Base-by-base conservation (phyloP, 2,888 invertebrate species). In the Spilarctia lutea region DNA sequence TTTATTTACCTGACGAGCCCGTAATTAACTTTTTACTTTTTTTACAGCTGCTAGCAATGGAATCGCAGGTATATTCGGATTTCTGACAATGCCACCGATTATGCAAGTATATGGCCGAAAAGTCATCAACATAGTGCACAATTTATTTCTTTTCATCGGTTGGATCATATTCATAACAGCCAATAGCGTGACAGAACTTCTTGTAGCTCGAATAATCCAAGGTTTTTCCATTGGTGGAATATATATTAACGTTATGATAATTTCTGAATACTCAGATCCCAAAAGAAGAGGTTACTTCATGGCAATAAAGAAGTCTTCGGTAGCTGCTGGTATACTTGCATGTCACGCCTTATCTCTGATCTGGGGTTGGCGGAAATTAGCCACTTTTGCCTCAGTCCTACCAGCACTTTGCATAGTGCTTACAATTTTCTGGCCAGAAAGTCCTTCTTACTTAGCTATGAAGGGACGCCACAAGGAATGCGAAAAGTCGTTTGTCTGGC, bases 391-490 rank as follows among this genome's bases (percentile, higher is more conserved):
- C 4, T 78, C 84, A 11, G 30, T 83, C 0, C 73, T 82, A 0
- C 72, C 82, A 20, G 39, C 80, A 3, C 0, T 83, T 0, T 72
- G 86, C 1, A 71, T 86, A 2, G 27, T 89, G 0, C 13, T 88
- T 27, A 86, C 88, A 0, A 73, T 83, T 0, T 83, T 86, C n/a
- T 91, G 90, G 88, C 86, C 87, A 0, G 92, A 92, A 73, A 92
- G 91, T 56, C 92, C 91, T 2, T 84, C 88, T 0, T 88, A 79
- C 73, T 81, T 88, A 20, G 92, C 90, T 0, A 77, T 88, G 76
- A 89, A 85, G 75, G 91, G 90, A 6, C 83, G 82, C 42, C 90
- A 85, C 75, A 80, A 80, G 4, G 90, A 91, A 24, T 90, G 89
- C 71, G 79, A 85, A 35, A 79, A 82, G 67, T 82, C 90, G 0